Evolutionary conservation across 1,140 invertebrate species (phyloP).

Genomic region (Drosophila kikkawai): DNA sequence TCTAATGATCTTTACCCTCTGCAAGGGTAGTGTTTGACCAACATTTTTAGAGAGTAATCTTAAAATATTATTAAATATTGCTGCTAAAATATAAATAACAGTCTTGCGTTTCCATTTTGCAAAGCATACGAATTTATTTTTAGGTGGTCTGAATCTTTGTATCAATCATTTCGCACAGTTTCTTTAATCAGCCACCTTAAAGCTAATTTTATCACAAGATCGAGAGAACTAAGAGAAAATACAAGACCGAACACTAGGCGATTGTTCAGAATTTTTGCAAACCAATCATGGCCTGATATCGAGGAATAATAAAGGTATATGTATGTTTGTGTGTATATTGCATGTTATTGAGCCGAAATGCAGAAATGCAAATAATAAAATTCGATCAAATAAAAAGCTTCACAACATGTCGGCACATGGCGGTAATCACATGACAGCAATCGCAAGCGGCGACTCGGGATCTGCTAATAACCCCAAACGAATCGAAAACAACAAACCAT

Average conservation of each 20-base stretch:
- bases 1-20: background rate
- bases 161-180: slow-evolving; percentile 25
- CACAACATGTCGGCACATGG: slow-evolving; percentile 10
- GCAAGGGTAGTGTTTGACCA: no score
- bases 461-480: slow-evolving; percentile 16
- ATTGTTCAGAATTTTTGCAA: background rate
- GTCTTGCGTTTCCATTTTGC: slow-evolving; percentile 12
- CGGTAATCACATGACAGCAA: slow-evolving; percentile 21
- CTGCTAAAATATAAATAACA: slow-evolving; percentile 23
- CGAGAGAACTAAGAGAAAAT: background rate
- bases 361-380: slow-evolving; percentile 17
- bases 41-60: background rate
- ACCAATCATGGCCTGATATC: background rate
- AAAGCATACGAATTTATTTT: slow-evolving; percentile 29
- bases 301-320: background rate
- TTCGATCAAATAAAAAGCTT: slow-evolving; percentile 3
- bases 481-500: slow-evolving; percentile 35
- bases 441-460: slow-evolving; percentile 10
- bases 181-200: background rate
- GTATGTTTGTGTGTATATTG: background rate
- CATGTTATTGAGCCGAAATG: background rate
- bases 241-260: background rate
- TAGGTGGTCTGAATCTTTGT: slow-evolving; percentile 19
- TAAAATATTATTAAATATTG: slow-evolving; percentile 17
- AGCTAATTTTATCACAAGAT: slow-evolving; percentile 7